These are phyloP conservation scores for Drosophila prolongata DNA, from an alignment of 2,888 invertebrate species.

Conservation along the genomic window DNA sequence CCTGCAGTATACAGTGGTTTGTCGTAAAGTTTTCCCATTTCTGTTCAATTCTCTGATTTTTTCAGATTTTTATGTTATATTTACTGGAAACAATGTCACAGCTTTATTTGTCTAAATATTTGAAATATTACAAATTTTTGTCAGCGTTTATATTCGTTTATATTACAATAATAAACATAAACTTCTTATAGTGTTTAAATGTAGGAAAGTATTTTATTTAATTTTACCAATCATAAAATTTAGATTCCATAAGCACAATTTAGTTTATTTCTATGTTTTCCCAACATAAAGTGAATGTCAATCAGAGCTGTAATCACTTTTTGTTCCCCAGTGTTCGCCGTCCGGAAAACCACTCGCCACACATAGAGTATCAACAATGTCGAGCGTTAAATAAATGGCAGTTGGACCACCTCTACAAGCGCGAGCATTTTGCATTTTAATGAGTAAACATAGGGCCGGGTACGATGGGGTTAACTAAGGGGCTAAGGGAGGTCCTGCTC, in stretches of 20 bases:
- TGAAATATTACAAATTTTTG: too few relatives aligned
- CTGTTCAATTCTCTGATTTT: too few relatives aligned
- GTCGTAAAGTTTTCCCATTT: too few relatives aligned
- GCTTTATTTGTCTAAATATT: too few relatives aligned
- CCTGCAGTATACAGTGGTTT: not conserved
- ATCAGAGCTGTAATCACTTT: not conserved
- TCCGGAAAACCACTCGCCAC: slow-evolving; percentile 17
- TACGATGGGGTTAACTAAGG: not conserved
- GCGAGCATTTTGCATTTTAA: slow-evolving; percentile 78
- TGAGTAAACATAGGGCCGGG: slow-evolving; percentile 62
- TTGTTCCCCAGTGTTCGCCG: slow-evolving; percentile 1
- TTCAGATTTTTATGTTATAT: too few relatives aligned
- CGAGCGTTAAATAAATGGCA: slow-evolving; percentile 28
- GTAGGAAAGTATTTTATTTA: too few relatives aligned
- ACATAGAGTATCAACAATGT: slow-evolving; percentile 33
- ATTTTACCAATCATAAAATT: too few relatives aligned
- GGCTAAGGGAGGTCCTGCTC: not conserved
- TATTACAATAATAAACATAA: too few relatives aligned
- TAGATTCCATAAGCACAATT: not conserved
- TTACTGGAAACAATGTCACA: too few relatives aligned
- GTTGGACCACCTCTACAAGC: slow-evolving; percentile 40
- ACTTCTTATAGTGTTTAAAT: too few relatives aligned
- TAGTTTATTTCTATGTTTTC: not conserved
- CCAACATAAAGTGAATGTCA: not conserved
- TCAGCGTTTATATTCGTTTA: too few relatives aligned